These are phyloP conservation scores for Tyria jacobaeae DNA, from an alignment of 2,888 invertebrate genomes.

Conservation along the genomic window DNA sequence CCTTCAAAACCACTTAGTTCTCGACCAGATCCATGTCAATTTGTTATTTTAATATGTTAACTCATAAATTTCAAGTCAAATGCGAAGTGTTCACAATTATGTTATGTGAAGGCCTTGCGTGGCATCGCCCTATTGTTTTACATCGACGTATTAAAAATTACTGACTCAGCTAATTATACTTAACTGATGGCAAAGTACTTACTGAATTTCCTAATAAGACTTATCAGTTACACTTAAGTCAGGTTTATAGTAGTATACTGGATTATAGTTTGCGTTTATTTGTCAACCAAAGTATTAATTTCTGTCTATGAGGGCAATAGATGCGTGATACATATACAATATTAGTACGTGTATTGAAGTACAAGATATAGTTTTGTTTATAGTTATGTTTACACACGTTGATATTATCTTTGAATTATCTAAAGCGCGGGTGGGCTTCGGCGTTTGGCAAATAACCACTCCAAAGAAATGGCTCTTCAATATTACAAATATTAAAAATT, in stretches of 20 bases:
- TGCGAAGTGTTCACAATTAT: constrained; percentile 63
- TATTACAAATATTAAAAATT: constrained; percentile 28
- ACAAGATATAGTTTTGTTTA: background rate
- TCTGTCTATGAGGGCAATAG: constrained; percentile 1
- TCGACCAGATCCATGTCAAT: constrained; percentile 71
- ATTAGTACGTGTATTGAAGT: background rate
- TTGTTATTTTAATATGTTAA: constrained; percentile 76
- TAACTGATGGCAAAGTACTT: constrained; percentile 33
- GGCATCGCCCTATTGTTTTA: constrained; percentile 65
- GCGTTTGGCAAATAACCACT: constrained; percentile 51
- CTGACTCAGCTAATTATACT: constrained; percentile 45
- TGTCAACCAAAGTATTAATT: constrained; percentile 15
- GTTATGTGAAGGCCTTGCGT: constrained; percentile 67
- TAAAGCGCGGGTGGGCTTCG: constrained; percentile 80
- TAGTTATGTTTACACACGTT: background rate
- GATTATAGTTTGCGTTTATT: constrained; percentile 16
- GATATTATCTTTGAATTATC: constrained; percentile 21
- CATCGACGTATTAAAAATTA: constrained; percentile 66
- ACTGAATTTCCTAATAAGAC: constrained; percentile 55
- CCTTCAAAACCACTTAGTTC: constrained; percentile 75
- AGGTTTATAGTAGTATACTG: constrained; percentile 16
- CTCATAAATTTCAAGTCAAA: constrained; percentile 67
- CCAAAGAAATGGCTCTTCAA: constrained; percentile 30
- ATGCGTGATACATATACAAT: background rate
- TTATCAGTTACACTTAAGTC: constrained; percentile 16